Percentiles rank a stretch among this genome's conserved stretches.
These are phyloP conservation scores for Choloepus didactylus DNA, from an alignment of 2,797 vertebrate genomes.

Conservation along the genomic window DNA sequence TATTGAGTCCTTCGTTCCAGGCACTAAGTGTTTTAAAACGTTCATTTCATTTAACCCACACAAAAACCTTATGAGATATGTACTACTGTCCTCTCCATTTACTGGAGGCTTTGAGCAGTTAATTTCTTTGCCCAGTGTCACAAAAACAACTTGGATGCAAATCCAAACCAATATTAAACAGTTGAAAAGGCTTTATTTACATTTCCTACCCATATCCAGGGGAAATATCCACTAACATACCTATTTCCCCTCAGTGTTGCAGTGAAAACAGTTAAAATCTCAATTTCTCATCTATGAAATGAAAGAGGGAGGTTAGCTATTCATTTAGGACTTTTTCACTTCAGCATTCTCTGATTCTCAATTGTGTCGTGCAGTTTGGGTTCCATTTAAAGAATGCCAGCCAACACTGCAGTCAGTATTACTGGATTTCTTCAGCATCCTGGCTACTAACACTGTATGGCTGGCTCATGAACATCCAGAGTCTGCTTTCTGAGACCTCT, in stretches of 20 bases:
- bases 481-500: neutral
- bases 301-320: neutral
- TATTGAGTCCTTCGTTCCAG: conserved; percentile 15
- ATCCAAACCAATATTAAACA: neutral
- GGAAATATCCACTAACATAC: neutral
- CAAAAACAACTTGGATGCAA: neutral
- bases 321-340: neutral
- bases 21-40: conserved; percentile 15
- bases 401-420: neutral
- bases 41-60: conserved; percentile 7
- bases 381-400: conserved; percentile 2
- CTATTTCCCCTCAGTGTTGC: neutral
- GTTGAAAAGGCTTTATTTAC: neutral
- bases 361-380: neutral
- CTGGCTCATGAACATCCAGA: neutral
- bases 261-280: conserved; percentile 43
- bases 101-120: conserved; percentile 19
- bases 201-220: neutral
- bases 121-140: neutral
- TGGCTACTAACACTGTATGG: neutral
- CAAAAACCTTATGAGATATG: neutral
- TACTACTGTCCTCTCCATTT: neutral
- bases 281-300: conserved; percentile 52
- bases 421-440: neutral
- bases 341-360: conserved; percentile 22